phyloP scores from a whole-genome alignment of 2,888 invertebrate genomes.

The Eutolmus rufibarbis region DNA sequence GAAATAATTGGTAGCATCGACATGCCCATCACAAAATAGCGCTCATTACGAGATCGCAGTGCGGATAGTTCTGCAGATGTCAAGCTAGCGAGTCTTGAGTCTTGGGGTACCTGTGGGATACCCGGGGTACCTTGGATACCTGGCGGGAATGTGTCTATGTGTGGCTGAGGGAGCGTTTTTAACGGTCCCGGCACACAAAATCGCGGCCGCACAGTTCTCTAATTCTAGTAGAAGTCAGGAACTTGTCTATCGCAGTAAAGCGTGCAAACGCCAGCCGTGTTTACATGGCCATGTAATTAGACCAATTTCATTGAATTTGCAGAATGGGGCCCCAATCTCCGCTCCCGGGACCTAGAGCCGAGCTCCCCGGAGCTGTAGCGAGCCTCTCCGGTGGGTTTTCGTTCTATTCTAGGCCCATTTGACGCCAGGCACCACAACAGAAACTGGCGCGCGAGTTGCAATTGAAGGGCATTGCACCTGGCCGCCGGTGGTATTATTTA shows the following conservation, averaged over 20 bases:
- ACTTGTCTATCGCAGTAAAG: conserved; percentile 25
- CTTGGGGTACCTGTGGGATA: not conserved
- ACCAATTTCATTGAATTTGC: conserved; percentile 46
- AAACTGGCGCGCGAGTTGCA: not conserved
- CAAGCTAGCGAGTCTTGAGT: not conserved
- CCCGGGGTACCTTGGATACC: not conserved
- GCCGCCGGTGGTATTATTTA: conserved; percentile 39
- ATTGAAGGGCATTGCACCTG: conserved; percentile 45
- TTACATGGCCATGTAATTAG: conserved; percentile 45
- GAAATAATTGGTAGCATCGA: conserved; percentile 29
- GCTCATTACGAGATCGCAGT: conserved; percentile 16
- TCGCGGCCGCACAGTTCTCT: not conserved
- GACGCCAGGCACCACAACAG: not conserved
- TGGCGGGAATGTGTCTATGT: not conserved
- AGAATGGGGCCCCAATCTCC: not conserved
- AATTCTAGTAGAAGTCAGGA: not conserved
- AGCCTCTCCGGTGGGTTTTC: not conserved
- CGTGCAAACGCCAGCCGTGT: conserved; percentile 43
- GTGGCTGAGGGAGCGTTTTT: conserved; percentile 3
- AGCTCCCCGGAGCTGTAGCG: not conserved
- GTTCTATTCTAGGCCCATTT: not conserved
- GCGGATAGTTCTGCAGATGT: conserved; percentile 32
- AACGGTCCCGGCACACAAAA: conserved; percentile 32
- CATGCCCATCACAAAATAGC: conserved; percentile 24
- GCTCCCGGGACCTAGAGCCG: not conserved